Evolutionary conservation across 2,888 invertebrate species (phyloP), one percentile per base, ranked within the genome.

Genomic region (Strigamia transsilvanica): DNA sequence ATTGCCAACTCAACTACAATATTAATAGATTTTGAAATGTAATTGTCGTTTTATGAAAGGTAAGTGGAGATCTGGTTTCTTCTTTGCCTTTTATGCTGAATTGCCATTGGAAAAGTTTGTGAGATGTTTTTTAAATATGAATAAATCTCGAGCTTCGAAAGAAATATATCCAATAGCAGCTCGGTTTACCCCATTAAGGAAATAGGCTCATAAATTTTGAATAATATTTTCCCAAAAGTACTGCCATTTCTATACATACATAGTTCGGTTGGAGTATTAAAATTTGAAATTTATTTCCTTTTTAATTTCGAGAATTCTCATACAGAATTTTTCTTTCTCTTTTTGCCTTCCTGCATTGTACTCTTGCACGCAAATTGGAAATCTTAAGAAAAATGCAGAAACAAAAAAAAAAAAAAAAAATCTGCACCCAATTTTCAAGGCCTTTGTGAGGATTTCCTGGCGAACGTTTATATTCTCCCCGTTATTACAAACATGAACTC

Each of bases 371-470:
- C 51, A 51, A 51, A 18, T 51, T 51, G 51, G 51, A 18, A 51
- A 51, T 51, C 51, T 51, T 51, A 51, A n/a, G 34, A 34, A 34
- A 34, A 34, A n/a, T n/a, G n/a, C n/a, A 3, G 7, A 34, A 34
- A 34, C 7, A 34, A 34, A 34, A 34, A 34, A 7, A 7, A 7
- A 34, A 7, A 34, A 34, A 51, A 51, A 51, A 51, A n/a, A 51
- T 51, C 12, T 51, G 51, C 51, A 51, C 51, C n/a, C 51, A 51
- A 51, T 51, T 51, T 51, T 51, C 51, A n/a, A 51, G 51, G 18
- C 18, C 51, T 51, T 51, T 51, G 51, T 51, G 51, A 51, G 51
- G 51, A 51, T 51, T 51, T 51, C 51, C n/a, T 51, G 51, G 51
- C 51, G 51, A 7, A 18, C 51, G n/a, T 51, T 51, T 51, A 15